Conservation (phyloP, 2,113 vertebrate genomes). For the Chaenogobius annularis region DNA sequence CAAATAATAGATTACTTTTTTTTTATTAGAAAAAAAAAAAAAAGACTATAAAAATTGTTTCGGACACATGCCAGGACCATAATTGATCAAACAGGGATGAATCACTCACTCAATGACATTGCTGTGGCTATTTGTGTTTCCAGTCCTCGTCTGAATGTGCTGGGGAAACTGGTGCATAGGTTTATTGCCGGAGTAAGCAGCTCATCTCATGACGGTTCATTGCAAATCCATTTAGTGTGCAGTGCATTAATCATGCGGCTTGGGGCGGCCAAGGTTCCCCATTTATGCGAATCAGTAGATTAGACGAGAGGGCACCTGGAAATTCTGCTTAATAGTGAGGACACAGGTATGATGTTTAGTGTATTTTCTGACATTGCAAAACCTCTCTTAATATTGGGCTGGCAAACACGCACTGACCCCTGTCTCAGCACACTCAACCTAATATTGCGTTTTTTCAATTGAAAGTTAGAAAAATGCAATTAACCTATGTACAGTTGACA, state of each 20-base stretch:
- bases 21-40: too few relatives aligned
- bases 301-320: conserved; percentile 45
- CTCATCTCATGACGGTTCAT: conserved; percentile 72
- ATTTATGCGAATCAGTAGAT: conserved; percentile 56
- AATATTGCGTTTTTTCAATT: too few relatives aligned
- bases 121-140: conserved; percentile 40
- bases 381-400: conserved; percentile 15
- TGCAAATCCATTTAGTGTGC: conserved; percentile 75
- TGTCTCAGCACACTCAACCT: neutral
- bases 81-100: conserved; percentile 40
- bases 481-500: too few relatives aligned
- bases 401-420: neutral
- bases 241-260: conserved; percentile 70
- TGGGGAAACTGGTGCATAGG: conserved; percentile 31
- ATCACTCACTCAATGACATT: conserved; percentile 24
- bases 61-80: too few relatives aligned
- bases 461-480: too few relatives aligned
- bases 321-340: conserved; percentile 56
- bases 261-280: conserved; percentile 58
- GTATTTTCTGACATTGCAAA: conserved; percentile 17
- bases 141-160: conserved; percentile 51
- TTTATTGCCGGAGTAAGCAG: conserved; percentile 70
- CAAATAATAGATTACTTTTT: neutral
- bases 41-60: too few relatives aligned
- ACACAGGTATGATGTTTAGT: conserved; percentile 40